These are phyloP conservation scores for Adineta ricciae DNA, from an alignment of 2,888 invertebrate genomes.

Conservation along the genomic window DNA sequence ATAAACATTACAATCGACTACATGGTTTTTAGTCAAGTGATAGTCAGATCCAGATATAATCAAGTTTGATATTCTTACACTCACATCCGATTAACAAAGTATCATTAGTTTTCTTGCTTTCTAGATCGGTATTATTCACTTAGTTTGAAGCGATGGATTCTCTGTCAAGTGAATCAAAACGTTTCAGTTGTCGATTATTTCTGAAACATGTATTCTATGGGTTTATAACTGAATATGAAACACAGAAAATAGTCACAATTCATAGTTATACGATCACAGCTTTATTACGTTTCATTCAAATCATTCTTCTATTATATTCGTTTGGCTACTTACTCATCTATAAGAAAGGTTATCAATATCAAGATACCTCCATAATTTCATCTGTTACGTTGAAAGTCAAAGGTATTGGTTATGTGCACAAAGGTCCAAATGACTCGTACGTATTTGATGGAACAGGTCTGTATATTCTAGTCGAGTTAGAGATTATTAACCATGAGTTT, in stretches of 20 bases:
- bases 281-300: background rate
- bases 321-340: conserved; percentile 27
- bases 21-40: no score
- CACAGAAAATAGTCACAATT: background rate
- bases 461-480: no score
- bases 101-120: background rate
- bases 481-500: no score
- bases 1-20: no score
- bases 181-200: background rate
- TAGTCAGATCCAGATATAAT: no score
- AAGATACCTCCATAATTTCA: conserved; percentile 47
- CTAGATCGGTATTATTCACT: background rate
- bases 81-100: no score
- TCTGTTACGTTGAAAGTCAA: conserved; percentile 53
- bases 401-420: conserved; percentile 45
- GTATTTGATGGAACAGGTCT: background rate
- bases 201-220: background rate
- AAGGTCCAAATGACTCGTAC: background rate
- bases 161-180: background rate
- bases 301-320: background rate
- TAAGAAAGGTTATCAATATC: conserved; percentile 53
- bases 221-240: conserved; percentile 5
- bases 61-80: no score
- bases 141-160: background rate
- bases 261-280: background rate